A percentile compares a stretch with the other conserved stretches of the same genome.
phyloP scores from a whole-genome alignment of 2,113 vertebrate genomes.

The Oceanites oceanicus region DNA sequence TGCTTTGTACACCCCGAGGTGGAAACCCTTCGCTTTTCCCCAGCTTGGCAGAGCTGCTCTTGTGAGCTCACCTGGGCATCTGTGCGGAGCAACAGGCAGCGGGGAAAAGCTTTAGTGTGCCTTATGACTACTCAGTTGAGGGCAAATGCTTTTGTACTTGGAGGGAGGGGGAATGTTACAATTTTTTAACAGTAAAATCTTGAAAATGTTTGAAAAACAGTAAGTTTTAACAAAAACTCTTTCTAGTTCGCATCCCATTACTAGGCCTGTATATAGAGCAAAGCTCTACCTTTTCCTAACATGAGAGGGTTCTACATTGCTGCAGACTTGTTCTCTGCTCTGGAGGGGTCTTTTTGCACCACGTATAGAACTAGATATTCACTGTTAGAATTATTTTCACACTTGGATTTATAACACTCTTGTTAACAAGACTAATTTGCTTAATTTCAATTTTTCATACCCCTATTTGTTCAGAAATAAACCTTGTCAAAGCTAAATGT shows the following conservation, averaged over 20 bases:
- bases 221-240: not conserved
- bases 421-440: not conserved
- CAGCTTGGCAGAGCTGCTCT: not conserved
- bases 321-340: not conserved
- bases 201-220: not conserved
- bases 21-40: not conserved
- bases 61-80: not conserved
- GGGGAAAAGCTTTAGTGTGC: fast-evolving
- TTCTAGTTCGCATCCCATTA: not conserved
- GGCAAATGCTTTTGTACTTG: not conserved
- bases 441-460: not conserved
- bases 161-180: fast-evolving
- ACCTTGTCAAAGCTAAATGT: not conserved
- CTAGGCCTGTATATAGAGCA: not conserved
- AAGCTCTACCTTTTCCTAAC: not conserved
- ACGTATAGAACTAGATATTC: fast-evolving
- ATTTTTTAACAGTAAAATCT: not conserved
- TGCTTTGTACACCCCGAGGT: not conserved
- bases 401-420: not conserved
- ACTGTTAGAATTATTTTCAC: not conserved
- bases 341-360: not conserved
- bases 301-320: fast-evolving
- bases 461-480: not conserved
- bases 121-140: not conserved
- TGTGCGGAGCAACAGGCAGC: fast-evolving